Conservation (phyloP, 1,140 invertebrate species). For the Tribolium castaneum region DNA sequence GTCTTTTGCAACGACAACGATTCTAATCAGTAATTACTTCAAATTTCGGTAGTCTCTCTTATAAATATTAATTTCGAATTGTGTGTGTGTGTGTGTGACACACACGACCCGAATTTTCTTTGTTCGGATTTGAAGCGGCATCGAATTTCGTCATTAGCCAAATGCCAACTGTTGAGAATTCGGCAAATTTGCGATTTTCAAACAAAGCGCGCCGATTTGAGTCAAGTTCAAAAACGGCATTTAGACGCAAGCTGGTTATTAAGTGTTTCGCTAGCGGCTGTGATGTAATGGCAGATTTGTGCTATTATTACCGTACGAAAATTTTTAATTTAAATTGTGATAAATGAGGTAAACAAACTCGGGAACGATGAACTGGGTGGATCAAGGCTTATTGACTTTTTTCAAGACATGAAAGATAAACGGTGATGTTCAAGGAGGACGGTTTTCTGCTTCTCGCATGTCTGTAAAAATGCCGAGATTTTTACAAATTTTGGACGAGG, state of each 20-base stretch:
- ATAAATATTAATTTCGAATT: constrained; percentile 11
- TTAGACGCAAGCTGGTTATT: too few relatives aligned
- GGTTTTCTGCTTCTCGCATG: not conserved
- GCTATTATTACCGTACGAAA: not conserved
- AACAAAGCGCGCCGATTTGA: too few relatives aligned
- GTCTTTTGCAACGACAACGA: not conserved
- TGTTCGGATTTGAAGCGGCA: not conserved
- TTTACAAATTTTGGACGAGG: too few relatives aligned
- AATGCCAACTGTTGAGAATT: not conserved
- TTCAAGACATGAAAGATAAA: not conserved
- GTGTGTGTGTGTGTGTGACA: not conserved
- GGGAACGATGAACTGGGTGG: not conserved
- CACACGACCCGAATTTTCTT: not conserved
- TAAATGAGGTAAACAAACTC: not conserved
- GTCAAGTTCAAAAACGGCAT: too few relatives aligned
- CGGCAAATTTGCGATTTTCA: not conserved
- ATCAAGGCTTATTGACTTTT: not conserved
- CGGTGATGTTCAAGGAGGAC: not conserved
- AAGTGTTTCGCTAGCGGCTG: too few relatives aligned
- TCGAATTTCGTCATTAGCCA: not conserved
- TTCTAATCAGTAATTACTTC: not conserved
- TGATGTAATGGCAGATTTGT: too few relatives aligned
- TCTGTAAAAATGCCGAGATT: too few relatives aligned
- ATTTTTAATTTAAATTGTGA: not conserved
- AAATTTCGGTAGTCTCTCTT: not conserved